Evolutionary conservation across 2,888 invertebrate genomes (phyloP).

Genomic region (Phyllotreta striolata): DNA sequence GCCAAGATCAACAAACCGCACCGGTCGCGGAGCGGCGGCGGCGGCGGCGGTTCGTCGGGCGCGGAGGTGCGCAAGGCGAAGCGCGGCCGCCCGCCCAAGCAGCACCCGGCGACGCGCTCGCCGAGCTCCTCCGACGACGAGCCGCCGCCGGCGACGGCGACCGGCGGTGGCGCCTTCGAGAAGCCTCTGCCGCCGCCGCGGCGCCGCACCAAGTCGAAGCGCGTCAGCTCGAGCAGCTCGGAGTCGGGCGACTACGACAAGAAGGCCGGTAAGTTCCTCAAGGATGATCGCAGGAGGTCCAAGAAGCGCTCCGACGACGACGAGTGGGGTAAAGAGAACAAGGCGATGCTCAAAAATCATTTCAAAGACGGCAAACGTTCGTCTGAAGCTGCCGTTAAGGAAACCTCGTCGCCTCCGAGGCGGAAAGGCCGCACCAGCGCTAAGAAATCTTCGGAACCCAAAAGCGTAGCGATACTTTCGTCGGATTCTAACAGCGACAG

Average conservation of each 20-base stretch:
- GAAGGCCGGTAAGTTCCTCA: conserved; percentile 45
- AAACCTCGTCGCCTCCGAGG: conserved; percentile 52
- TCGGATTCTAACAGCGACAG: conserved; percentile 31
- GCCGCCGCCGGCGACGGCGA: no score
- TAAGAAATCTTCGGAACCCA: conserved; percentile 45
- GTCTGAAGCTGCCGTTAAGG: conserved; percentile 50
- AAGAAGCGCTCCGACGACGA: conserved; percentile 51
- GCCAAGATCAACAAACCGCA: conserved; percentile 45
- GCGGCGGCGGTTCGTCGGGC: conserved; percentile 47
- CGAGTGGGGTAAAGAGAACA: conserved; percentile 56
- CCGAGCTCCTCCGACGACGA: conserved; percentile 58
- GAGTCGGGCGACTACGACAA: conserved; percentile 50
- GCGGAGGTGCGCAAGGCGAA: conserved; percentile 47
- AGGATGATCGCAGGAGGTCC: conserved; percentile 43
- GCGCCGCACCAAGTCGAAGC: conserved; percentile 49
- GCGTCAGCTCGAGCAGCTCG: conserved; percentile 48
- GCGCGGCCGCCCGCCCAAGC: conserved; percentile 56
- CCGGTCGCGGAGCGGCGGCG: conserved; percentile 50
- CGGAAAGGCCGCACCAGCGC: conserved; percentile 57
- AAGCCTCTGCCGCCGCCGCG: conserved; percentile 52
- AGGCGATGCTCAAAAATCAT: conserved; percentile 53
- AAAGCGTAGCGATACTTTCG: conserved; percentile 37
- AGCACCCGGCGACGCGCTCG: conserved; percentile 41
- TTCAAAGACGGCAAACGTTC: conserved; percentile 49
- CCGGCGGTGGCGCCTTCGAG: conserved; percentile 44